Conservation (phyloP, 2,113 vertebrate species). For the Oceanites oceanicus region DNA sequence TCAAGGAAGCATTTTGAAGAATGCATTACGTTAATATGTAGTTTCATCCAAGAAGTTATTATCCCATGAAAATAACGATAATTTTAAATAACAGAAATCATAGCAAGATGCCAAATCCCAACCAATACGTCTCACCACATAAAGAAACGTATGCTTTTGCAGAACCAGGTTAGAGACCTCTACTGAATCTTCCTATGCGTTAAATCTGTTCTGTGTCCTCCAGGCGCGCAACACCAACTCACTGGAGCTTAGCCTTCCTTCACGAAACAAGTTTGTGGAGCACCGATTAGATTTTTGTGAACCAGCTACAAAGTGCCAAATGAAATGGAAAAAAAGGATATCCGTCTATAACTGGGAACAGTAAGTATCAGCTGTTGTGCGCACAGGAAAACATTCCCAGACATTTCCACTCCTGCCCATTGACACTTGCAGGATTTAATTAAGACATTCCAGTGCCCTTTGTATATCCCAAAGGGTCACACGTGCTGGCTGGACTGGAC, state of each 20-base stretch:
- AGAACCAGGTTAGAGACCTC: not conserved
- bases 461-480: not conserved
- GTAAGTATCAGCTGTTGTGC: not conserved
- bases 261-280: not conserved
- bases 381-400: not conserved
- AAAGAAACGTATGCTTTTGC: not conserved
- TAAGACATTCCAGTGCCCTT: constrained; percentile 6
- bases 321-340: not conserved
- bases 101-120: not conserved
- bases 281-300: not conserved
- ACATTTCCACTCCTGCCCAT: constrained; percentile 24
- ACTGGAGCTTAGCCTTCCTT: not conserved
- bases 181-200: not conserved
- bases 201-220: not conserved
- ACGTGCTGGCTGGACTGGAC: not conserved
- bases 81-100: not conserved
- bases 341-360: not conserved
- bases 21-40: not conserved
- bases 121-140: not conserved
- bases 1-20: not conserved
- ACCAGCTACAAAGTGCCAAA: not conserved
- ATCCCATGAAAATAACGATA: not conserved
- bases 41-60: not conserved
- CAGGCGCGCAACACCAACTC: not conserved
- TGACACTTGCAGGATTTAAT: constrained; percentile 28